Base-by-base conservation (phyloP, 2,888 invertebrate species). In the Odontothrips loti region DNA sequence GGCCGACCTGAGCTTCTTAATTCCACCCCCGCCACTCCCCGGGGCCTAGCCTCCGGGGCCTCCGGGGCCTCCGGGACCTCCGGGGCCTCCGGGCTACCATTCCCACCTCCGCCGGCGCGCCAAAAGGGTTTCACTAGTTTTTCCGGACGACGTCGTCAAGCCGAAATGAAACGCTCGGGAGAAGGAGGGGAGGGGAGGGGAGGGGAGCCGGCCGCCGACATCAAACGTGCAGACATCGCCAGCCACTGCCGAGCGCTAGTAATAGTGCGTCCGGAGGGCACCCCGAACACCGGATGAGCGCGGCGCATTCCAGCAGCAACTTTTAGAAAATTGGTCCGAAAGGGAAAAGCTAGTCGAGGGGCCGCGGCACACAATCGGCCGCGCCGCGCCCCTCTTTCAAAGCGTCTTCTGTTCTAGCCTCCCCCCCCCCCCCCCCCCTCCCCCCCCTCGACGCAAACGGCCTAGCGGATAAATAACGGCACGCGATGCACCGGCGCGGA, bases 41-140 rank as follows among this genome's bases (percentile, higher is more conserved):
- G 34, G 3, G 3, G 34, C 34, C 34, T 6, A 2, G 34, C 34
- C 34, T 2, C 34, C 34, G n/a, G n/a, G n/a, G n/a, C n/a, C n/a
- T n/a, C n/a, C n/a, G 51, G 17, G 51, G 51, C 51, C 15, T 11
- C 15, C 3, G 51, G 10, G 48, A 12, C 48, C 48, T 12, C 48
- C 10, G 48, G 48, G 9, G 48, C 48, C 10, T 9, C 48, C 48
- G 51, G 8, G 51, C 15, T 11, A 51, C 15, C 15, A 17, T 51
- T 1, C 20, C 4, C 51, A 12, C 51, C 15, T 51, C 51, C 15
- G 58, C 58, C 15, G 9, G 12, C 68, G 23, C 27, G 12, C 27
- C 23, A 27, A 75, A 75, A 75, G 68, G 68, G 68, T 75, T 75
- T 75, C 17, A 75, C 9, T 75, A 75, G 68, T 75, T 75, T 75